Conservation (phyloP, 2,888 invertebrate species). For the Acholoe squamosa region DNA sequence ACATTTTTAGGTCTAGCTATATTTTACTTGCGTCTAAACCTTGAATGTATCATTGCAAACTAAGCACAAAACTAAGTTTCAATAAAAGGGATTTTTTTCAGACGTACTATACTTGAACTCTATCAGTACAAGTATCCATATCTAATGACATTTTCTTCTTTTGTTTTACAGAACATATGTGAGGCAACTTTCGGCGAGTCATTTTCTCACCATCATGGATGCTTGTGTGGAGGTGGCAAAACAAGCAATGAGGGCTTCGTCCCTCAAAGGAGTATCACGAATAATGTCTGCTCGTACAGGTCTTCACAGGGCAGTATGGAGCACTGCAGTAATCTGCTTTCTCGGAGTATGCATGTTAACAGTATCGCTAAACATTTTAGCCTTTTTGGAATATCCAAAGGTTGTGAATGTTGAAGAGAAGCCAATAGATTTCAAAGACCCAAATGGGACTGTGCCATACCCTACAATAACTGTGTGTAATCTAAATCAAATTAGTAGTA, state of each 20-base stretch:
- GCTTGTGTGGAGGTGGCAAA: background rate
- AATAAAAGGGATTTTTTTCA: too few relatives aligned
- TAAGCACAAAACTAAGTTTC: too few relatives aligned
- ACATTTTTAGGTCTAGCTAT: too few relatives aligned
- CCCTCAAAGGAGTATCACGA: background rate
- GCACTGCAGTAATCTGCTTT: background rate
- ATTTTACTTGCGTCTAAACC: too few relatives aligned
- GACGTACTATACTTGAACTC: too few relatives aligned
- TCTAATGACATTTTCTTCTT: too few relatives aligned
- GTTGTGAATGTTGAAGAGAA: background rate
- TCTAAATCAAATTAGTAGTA: background rate
- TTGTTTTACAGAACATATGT: too few relatives aligned
- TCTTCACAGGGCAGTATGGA: background rate
- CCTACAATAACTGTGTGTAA: background rate
- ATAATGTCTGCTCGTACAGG: background rate
- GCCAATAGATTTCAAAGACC: background rate
- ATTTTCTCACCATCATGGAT: too few relatives aligned
- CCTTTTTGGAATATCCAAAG: background rate
- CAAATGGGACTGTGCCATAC: background rate
- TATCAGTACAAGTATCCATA: too few relatives aligned
- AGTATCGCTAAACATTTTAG: background rate
- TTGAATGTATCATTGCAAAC: too few relatives aligned
- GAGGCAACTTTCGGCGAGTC: too few relatives aligned
- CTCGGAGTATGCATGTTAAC: background rate
- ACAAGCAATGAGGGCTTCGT: background rate